These are phyloP conservation scores for Myanophis thanlyinensis DNA, from an alignment of 2,113 vertebrate species.

Conservation along the genomic window DNA sequence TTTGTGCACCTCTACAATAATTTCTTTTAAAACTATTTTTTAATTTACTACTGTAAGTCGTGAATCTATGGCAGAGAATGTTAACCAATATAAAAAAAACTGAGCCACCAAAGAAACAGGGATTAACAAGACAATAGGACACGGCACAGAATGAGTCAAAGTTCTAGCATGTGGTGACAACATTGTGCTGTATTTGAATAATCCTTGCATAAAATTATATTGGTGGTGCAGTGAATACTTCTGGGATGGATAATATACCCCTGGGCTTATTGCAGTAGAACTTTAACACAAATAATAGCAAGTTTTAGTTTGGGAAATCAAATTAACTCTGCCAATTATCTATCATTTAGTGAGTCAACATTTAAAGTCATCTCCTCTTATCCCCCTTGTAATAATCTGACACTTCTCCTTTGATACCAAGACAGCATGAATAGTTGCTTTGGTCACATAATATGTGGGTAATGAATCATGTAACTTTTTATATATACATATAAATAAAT, in stretches of 20 bases:
- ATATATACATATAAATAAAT: neutral
- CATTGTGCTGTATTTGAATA: neutral
- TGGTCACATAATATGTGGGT: neutral
- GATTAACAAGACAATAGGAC: neutral
- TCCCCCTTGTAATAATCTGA: neutral
- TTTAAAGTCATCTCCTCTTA: neutral
- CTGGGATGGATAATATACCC: neutral
- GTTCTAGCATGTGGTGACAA: neutral
- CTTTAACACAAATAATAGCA: neutral
- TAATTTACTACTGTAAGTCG: neutral
- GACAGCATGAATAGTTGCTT: neutral
- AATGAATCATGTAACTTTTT: slow-evolving; percentile 1
- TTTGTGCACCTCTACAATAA: neutral
- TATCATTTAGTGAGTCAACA: neutral
- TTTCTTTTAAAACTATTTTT: neutral
- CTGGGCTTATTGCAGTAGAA: neutral
- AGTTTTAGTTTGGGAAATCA: neutral
- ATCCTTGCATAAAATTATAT: neutral
- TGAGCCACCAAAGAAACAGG: neutral
- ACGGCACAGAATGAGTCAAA: neutral
- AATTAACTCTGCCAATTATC: neutral
- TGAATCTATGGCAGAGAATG: neutral
- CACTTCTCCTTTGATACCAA: neutral
- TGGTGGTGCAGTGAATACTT: too few relatives aligned
- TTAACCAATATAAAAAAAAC: neutral